Percentiles rank a stretch among this genome's conserved stretches.
Conservation (phyloP, 2,113 vertebrate genomes). For the Otus sunia region DNA sequence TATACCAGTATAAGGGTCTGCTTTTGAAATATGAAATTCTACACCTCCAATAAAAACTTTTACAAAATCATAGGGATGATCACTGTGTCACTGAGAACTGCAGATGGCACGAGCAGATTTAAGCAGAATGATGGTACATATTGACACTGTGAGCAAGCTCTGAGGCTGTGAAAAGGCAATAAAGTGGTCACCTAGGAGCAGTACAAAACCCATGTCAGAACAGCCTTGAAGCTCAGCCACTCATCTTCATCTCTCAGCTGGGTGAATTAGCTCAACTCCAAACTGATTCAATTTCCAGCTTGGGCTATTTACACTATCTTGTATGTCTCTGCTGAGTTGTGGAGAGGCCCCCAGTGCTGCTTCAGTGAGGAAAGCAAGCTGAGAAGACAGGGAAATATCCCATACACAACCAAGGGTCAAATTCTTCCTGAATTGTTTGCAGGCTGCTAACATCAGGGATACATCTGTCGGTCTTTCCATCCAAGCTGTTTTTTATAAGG, state of each 20-base stretch:
- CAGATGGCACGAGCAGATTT: not conserved
- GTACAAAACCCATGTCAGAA: not conserved
- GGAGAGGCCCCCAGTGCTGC: not conserved
- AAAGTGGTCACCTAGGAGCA: not conserved
- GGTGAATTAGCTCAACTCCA: not conserved
- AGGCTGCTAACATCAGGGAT: not conserved
- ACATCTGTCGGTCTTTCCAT: not conserved
- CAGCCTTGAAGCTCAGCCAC: not conserved
- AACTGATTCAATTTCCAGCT: not conserved
- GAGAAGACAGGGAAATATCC: not conserved
- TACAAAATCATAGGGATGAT: not conserved
- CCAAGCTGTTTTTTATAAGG: not conserved
- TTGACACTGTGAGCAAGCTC: not conserved
- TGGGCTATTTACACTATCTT: not conserved
- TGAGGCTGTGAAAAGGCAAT: not conserved
- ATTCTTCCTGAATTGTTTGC: not conserved
- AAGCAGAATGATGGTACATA: not conserved
- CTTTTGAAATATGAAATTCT: not conserved
- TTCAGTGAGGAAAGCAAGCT: not conserved
- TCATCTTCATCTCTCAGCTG: not conserved
- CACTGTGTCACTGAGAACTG: not conserved
- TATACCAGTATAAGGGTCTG: accelerated
- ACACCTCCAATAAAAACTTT: not conserved
- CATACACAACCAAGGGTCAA: not conserved
- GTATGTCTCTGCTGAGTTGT: not conserved